These are phyloP conservation scores for Atherinosoma microstoma DNA, from an alignment of 2,797 vertebrate species.

Conservation along the genomic window DNA sequence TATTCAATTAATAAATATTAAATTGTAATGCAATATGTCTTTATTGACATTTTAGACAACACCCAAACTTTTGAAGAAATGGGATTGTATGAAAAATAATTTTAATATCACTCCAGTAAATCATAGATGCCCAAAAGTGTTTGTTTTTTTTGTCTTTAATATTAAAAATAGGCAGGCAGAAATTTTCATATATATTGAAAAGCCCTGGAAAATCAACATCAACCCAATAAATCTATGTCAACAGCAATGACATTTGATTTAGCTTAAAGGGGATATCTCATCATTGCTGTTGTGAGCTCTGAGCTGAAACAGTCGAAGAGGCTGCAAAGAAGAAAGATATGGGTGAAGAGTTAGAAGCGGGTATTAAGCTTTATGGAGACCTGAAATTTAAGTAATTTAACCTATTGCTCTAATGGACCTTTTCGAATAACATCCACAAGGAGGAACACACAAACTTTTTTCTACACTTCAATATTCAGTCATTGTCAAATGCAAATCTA, in stretches of 20 bases:
- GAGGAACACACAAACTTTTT: not conserved
- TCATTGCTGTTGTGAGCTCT: conserved; percentile 61
- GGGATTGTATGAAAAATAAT: conserved; percentile 56
- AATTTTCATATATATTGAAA: conserved; percentile 78
- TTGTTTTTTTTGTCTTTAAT: conserved; percentile 64
- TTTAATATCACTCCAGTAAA: conserved; percentile 79
- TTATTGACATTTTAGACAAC: conserved; percentile 1
- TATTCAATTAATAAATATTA: not conserved
- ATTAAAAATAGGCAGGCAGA: conserved; percentile 74
- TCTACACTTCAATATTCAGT: not conserved
- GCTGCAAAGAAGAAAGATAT: conserved; percentile 20
- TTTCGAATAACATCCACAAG: not conserved
- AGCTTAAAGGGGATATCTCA: conserved; percentile 78
- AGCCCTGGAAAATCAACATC: conserved; percentile 79
- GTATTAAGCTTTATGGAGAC: conserved; percentile 18
- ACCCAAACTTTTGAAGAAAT: conserved; percentile 6
- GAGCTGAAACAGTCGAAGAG: conserved; percentile 22
- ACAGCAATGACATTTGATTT: conserved; percentile 84
- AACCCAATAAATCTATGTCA: conserved; percentile 82
- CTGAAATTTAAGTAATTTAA: conserved; percentile 9
- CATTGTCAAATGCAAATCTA: too few species aligned
- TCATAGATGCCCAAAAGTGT: conserved; percentile 62
- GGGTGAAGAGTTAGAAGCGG: conserved; percentile 11
- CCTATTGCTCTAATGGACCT: not conserved
- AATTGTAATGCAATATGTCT: not conserved